These are phyloP conservation scores for Alexandromys fortis DNA, from an alignment of 2,113 vertebrate genomes.

Conservation along the genomic window DNA sequence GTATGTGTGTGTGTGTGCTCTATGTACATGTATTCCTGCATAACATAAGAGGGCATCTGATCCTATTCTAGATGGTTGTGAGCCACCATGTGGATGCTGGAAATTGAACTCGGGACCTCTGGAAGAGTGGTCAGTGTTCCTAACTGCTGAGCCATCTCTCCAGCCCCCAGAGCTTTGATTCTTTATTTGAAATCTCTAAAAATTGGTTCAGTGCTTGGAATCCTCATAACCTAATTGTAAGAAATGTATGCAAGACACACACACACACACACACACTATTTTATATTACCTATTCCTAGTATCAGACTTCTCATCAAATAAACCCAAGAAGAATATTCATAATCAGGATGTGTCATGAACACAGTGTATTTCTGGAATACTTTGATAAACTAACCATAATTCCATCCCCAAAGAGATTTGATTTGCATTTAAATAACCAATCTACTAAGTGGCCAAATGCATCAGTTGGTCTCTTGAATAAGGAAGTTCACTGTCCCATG, in stretches of 20 bases:
- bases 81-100: too few relatives aligned
- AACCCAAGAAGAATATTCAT: conserved; percentile 42
- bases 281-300: background rate
- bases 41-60: too few relatives aligned
- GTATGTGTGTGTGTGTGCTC: too few relatives aligned
- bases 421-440: conserved; percentile 36
- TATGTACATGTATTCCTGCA: too few relatives aligned
- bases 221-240: background rate
- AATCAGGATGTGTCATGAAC: background rate
- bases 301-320: conserved; percentile 29
- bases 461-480: conserved; percentile 13
- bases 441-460: background rate
- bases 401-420: conserved; percentile 5
- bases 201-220: background rate
- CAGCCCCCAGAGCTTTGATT: too few relatives aligned
- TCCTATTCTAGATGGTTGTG: too few relatives aligned
- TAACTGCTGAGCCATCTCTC: too few relatives aligned
- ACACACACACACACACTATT: background rate
- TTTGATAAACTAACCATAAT: conserved; percentile 4
- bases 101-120: too few relatives aligned
- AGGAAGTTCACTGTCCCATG: background rate
- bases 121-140: too few relatives aligned
- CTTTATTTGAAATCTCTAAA: background rate
- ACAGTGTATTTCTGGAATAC: background rate
- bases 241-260: background rate